phyloP scores from a whole-genome alignment of 2,113 vertebrate species.

The Pampusana beccarii region DNA sequence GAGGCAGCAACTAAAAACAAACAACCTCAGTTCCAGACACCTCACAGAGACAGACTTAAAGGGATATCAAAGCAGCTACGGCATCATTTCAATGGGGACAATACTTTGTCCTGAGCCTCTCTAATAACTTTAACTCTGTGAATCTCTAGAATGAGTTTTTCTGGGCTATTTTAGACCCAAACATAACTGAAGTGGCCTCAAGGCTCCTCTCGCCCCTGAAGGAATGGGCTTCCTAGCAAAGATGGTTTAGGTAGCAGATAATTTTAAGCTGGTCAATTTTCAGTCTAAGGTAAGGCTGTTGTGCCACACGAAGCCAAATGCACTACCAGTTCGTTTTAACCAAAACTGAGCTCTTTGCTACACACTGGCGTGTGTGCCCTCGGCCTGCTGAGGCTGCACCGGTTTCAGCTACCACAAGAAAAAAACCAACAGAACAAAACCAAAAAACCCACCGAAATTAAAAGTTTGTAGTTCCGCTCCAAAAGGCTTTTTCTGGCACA shows the following conservation, averaged over 20 bases:
- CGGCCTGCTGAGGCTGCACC: neutral
- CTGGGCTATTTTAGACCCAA: neutral
- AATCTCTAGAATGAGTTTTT: neutral
- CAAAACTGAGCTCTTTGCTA: neutral
- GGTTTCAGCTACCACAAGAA: neutral
- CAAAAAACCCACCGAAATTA: neutral
- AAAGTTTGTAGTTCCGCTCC: neutral
- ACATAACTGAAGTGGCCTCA: neutral
- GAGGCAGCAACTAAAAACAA: slow-evolving; percentile 27
- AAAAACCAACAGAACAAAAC: neutral
- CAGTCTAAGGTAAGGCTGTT: rapidly evolving
- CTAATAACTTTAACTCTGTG: neutral
- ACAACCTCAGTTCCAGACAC: neutral
- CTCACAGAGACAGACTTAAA: neutral
- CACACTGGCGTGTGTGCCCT: rapidly evolving
- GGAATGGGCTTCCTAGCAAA: rapidly evolving
- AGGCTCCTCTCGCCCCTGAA: neutral
- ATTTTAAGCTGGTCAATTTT: neutral
- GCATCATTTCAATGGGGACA: neutral
- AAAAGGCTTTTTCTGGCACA: neutral
- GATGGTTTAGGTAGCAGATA: rapidly evolving
- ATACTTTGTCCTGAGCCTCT: neutral
- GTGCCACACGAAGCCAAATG: neutral
- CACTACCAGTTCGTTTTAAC: neutral
- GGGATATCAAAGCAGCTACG: neutral